Base-by-base conservation (phyloP, 2,888 invertebrate species). In the Drosophila tanythrix region DNA sequence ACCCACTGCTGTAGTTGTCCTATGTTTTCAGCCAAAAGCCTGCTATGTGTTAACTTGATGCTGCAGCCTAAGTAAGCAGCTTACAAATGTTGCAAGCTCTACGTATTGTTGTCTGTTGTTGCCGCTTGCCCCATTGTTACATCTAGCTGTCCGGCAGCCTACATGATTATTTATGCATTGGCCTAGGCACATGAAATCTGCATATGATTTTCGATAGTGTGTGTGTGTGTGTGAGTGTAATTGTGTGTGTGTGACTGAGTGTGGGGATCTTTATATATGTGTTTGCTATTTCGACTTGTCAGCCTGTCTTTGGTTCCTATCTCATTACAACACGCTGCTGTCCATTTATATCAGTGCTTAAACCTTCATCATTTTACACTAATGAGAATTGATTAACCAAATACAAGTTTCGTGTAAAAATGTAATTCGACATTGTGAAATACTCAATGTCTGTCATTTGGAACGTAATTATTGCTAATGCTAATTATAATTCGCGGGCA, bases 151-250 rank as follows among this genome's bases (percentile, higher is more conserved):
- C 33, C 50, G 61, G 56, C 62, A 67, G 27, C 21, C 57, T 58
- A 69, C 66, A 75, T 83, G 72, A 85, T 88, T 84, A 88, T 88
- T 78, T 88, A 88, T 88, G 83, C 81, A 88, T 75, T 74, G 57
- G 70, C 51, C 71, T 53, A 64, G 51, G 70, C 76, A 68, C 66
- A 76, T 70, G 53, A 66, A 63, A 76, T 80, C 68, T 72, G 76
- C 80, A 79, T 75, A 71, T 71, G 62, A 21, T 53, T 53, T 31
- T 51, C 53, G 58, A 11, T 35, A 25, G 13, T 33, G 33, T 40
- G 35, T 62, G 18, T 48, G 35, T 56, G 25, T 51, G 51, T 25
- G 15, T 51, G 27, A 46, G n/a, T 40, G 29, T 40, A 21, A 21
- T 21, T 36, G 40, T 2, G n/a, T 18, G 31, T 36, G 35, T 57